Evolutionary conservation across 2,888 invertebrate species (phyloP).

Genomic region (Spilosoma lubricipeda): DNA sequence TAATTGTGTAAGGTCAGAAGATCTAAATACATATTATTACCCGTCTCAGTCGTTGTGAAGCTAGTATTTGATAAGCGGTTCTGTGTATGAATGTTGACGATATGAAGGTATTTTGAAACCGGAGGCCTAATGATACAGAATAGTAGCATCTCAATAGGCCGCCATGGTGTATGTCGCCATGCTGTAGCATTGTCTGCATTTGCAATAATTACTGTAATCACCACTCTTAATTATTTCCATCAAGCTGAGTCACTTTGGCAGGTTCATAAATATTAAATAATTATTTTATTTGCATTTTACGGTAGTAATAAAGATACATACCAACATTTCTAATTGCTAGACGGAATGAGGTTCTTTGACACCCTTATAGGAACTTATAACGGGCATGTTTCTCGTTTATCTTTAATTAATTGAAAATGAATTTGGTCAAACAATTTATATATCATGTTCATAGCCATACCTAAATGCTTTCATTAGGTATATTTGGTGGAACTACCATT

Average conservation of each 20-base stretch:
- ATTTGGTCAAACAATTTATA: background rate
- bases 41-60: background rate
- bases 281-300: background rate
- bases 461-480: background rate
- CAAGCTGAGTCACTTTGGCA: no score
- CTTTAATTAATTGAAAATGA: background rate
- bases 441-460: background rate
- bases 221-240: no score
- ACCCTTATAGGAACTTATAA: background rate
- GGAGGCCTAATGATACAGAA: no score
- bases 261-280: no score
- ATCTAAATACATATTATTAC: background rate
- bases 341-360: background rate
- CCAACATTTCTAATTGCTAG: background rate
- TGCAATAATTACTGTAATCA: no score
- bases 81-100: background rate
- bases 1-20: slow-evolving; percentile 11
- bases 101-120: background rate
- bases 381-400: background rate
- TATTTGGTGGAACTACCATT: background rate
- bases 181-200: no score
- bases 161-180: no score
- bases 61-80: background rate
- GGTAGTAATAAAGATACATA: background rate
- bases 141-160: no score